A percentile compares a stretch with the other conserved stretches of the same genome.
These are phyloP conservation scores for Achroia grisella DNA, from an alignment of 1,140 invertebrate species.

Conservation along the genomic window DNA sequence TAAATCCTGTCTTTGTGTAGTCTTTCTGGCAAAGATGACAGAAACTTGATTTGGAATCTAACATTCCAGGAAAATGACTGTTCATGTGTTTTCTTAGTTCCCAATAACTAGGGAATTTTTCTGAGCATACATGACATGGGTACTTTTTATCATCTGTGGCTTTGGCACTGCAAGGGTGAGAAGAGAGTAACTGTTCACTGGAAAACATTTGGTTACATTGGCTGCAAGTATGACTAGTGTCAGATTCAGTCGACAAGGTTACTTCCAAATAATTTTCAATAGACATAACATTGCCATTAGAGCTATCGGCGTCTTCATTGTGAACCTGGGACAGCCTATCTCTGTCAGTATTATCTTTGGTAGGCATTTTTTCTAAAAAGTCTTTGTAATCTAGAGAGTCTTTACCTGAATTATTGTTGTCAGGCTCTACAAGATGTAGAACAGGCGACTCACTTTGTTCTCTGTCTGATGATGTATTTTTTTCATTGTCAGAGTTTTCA, in stretches of 20 bases:
- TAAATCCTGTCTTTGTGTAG: slow-evolving; percentile 72
- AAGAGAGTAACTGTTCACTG: slow-evolving; percentile 52
- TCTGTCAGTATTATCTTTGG: slow-evolving; percentile 57
- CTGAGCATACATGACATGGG: slow-evolving; percentile 69
- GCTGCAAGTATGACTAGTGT: slow-evolving; percentile 66
- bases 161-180: slow-evolving; percentile 61
- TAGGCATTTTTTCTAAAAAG: slow-evolving; percentile 56
- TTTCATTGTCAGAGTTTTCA: slow-evolving; percentile 63
- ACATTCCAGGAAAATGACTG: slow-evolving; percentile 70
- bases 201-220: slow-evolving; percentile 68
- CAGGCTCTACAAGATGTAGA: slow-evolving; percentile 59
- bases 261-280: slow-evolving; percentile 73
- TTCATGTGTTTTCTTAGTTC: slow-evolving; percentile 71
- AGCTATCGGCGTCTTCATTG: slow-evolving; percentile 62
- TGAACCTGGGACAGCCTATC: slow-evolving; percentile 41
- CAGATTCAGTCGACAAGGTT: slow-evolving; percentile 68
- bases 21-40: slow-evolving; percentile 72
- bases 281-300: slow-evolving; percentile 67
- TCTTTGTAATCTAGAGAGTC: slow-evolving; percentile 53
- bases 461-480: slow-evolving; percentile 47
- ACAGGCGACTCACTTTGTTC: slow-evolving; percentile 57
- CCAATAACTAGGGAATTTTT: slow-evolving; percentile 70
- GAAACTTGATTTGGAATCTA: slow-evolving; percentile 71
- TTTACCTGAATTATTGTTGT: slow-evolving; percentile 62
- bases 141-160: slow-evolving; percentile 64